phyloP scores from a whole-genome alignment of 2,113 vertebrate genomes.

The Uropsilus gracilis region DNA sequence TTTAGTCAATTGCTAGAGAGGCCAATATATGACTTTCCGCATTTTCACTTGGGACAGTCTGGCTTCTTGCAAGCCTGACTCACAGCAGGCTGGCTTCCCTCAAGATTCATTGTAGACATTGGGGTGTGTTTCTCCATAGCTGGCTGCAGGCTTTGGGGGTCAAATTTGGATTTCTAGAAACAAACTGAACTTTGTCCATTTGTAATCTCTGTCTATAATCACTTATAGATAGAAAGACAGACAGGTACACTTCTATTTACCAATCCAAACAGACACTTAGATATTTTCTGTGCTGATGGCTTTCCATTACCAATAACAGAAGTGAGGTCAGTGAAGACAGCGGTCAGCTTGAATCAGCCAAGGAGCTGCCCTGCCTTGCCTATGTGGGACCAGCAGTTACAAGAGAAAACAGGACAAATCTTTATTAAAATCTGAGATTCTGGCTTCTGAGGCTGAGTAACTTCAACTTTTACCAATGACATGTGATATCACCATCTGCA shows the following conservation, averaged over 20 bases:
- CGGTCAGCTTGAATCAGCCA: neutral
- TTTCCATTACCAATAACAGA: neutral
- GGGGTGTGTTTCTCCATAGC: neutral
- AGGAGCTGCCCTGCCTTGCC: neutral
- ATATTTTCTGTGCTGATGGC: neutral
- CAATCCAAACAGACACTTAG: neutral
- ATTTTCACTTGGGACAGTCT: neutral
- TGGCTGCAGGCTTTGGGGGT: neutral
- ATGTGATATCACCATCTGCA: neutral
- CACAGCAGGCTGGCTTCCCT: neutral
- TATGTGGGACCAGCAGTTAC: neutral
- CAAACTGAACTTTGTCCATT: neutral
- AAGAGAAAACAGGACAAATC: neutral
- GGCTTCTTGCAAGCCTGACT: neutral
- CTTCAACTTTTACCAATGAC: neutral
- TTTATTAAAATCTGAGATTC: neutral
- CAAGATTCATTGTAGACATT: neutral
- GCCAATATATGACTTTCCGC: neutral
- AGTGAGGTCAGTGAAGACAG: neutral
- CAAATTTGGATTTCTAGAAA: neutral
- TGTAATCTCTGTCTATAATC: neutral
- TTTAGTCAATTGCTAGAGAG: neutral
- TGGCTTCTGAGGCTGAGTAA: neutral
- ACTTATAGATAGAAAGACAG: no score
- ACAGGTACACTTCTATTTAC: no score